Conservation (phyloP, 23 tunicate genomes). For the Trididemnum nubilum region DNA sequence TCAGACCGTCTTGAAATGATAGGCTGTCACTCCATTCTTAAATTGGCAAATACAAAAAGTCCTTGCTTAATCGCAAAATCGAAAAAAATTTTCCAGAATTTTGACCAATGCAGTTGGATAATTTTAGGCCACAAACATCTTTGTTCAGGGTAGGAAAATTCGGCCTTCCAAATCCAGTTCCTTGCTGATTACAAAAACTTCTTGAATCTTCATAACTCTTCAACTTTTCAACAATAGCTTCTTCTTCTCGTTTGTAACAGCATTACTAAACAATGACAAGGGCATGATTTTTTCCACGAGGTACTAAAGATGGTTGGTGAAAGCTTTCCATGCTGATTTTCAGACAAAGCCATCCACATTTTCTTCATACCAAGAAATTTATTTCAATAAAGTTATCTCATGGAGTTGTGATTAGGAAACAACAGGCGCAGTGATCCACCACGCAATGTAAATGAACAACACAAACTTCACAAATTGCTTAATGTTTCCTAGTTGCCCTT, state of each 20-base stretch:
- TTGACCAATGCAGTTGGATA: constrained; percentile 10
- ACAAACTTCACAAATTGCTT: constrained; percentile 23
- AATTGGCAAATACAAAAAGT: constrained; percentile 1
- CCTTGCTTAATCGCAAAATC: constrained; percentile 1
- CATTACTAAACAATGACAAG: too few relatives aligned
- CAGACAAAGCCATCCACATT: too few relatives aligned
- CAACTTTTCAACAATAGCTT: neutral
- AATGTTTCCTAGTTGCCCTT: neutral
- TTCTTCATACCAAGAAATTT: too few relatives aligned
- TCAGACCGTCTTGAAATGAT: constrained; percentile 6
- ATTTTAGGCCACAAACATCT: constrained; percentile 5
- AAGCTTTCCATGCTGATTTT: too few relatives aligned
- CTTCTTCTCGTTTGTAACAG: neutral
- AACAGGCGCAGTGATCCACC: constrained; percentile 25
- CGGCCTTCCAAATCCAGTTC: constrained; percentile 17
- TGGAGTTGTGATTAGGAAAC: neutral
- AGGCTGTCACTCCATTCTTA: constrained; percentile 6
- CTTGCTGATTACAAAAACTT: neutral
- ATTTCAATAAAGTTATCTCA: neutral
- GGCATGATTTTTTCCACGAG: too few relatives aligned
- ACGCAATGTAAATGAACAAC: neutral
- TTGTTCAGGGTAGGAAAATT: constrained; percentile 10
- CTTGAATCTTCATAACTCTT: constrained; percentile 9
- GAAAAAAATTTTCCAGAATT: constrained; percentile 9
- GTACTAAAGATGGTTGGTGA: too few relatives aligned